Evolutionary conservation across 2,113 vertebrate genomes (phyloP), one percentile per base, ranked within the genome.

Genomic region (Phoenicopterus ruber): DNA sequence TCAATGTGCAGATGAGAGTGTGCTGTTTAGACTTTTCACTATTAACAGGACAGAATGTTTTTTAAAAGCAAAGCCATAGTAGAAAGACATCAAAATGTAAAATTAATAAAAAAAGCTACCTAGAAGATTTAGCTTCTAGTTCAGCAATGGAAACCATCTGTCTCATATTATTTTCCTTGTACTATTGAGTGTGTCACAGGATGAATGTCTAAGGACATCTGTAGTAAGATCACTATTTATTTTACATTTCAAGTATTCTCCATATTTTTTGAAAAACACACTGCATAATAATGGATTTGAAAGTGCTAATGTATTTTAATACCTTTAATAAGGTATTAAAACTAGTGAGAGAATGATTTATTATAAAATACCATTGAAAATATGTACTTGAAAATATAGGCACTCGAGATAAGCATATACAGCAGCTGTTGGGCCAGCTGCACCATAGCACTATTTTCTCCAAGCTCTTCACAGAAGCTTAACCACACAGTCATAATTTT

Each of bases 351-450:
- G 81, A 94, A 91, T 83, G 17, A 83, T 86, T 90, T 94, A 94
- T 93, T 91, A 72, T 58, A 94, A 94, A 94, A 76, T 47, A 79
- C 8, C 40, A 59, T 86, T 87, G 93, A 94, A 96, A 95, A 96
- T 84, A 81, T 32, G 74, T 78, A 86, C 83, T 96, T 93, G 80
- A 95, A 97, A 94, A 95, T 94, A 67, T 10, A 94, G 50, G 25
- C 90, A 93, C 95, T 97, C 0, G 55, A 96, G 90, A 82, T 91
- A 97, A 94, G 80, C 94, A 78, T 86, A 89, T 77, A 82, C 71
- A 94, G 76, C 94, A 97, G 92, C 92, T 94, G 96, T 86, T 90
- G 50, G 42, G 17, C 88, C 95, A 96, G 95, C 92, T 97, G 93
- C 86, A 94, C 71, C 67, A 94, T 49, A 92, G 36, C 82, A 85